Evolutionary conservation across 1,140 invertebrate species (phyloP), one percentile per base, ranked within the genome.

Genomic region (Onthophagus taurus): DNA sequence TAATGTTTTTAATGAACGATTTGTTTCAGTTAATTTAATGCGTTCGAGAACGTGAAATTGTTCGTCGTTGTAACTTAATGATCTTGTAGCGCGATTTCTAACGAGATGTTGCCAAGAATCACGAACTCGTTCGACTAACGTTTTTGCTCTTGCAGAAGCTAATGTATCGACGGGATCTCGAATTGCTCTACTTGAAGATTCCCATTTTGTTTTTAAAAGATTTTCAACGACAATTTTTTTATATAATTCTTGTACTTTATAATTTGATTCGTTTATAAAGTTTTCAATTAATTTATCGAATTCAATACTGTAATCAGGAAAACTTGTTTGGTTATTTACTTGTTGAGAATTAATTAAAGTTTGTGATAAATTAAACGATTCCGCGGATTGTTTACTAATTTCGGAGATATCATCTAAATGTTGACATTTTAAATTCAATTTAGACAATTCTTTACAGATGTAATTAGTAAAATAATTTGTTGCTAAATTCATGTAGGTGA

Each of bases 31-130:
- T 21, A 81, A 76, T 55, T 80, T 76, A 44, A 78, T 77, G 59
- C 89, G 77, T 71, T 93, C 89, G 35, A 94, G 67, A 31, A 90
- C 81, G 67, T 94, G 89, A 60, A 94, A 91, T 65, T 93, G 89
- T 66, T 93, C 89, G 67, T 94, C 89, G 60, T 93, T 91, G 62
- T 89, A 90, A 0, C 88, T 89, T 2, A 92, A 65, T 45, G 76
- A 80, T 48, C 85, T 71, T 7, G 87, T 88, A 14, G 86, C 86
- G 53, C 88, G 74, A 70, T 94, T 88, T 29, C 89, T 71, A 18
- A 91, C 72, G 34, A 93, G 71, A 72, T 91, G 86, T 66, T 92
- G 89, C 4, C 29, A 2, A 9, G n/a, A 4, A 31, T 31, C 89
- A 23, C 87, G 70, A 45, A 93, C 66, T 45, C 85, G 75, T 52